Evolutionary conservation across 2,113 vertebrate species (phyloP).

Genomic region (Archilochus colubris): DNA sequence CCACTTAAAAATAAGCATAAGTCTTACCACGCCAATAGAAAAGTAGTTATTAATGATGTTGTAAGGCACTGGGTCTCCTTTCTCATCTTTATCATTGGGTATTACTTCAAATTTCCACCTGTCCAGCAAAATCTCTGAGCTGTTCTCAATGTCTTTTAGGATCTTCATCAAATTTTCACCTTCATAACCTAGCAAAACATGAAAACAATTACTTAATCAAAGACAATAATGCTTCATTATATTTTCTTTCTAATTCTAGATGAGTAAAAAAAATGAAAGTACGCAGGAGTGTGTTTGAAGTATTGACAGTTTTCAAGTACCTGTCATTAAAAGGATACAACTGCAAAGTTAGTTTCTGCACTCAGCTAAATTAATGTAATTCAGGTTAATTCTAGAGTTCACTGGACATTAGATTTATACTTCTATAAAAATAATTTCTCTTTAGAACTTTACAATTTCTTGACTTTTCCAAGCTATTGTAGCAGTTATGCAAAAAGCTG

Average conservation of each 20-base stretch:
- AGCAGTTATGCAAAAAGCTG: not conserved
- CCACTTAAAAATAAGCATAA: slow-evolving; percentile 25
- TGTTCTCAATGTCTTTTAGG: slow-evolving; percentile 93
- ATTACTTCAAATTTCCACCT: slow-evolving; percentile 85
- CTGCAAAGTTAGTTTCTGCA: not conserved
- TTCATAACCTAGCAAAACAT: slow-evolving; percentile 87
- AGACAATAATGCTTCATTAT: not conserved
- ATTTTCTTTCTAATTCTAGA: not conserved
- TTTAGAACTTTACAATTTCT: not conserved
- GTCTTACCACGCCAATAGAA: slow-evolving; percentile 90
- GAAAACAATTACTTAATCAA: not conserved
- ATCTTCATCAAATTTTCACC: slow-evolving; percentile 93
- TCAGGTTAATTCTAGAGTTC: not conserved
- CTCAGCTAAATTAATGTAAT: not conserved
- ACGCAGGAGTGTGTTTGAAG: not conserved
- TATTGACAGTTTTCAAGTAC: not conserved
- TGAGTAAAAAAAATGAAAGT: not conserved
- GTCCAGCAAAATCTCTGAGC: slow-evolving; percentile 85
- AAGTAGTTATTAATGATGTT: slow-evolving; percentile 97
- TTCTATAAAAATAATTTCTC: not conserved
- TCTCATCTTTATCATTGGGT: slow-evolving; percentile 91
- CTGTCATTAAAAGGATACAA: not conserved
- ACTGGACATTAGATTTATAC: not conserved
- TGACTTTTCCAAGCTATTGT: not conserved
- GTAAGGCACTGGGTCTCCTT: slow-evolving; percentile 94